phyloP scores from a whole-genome alignment of 2,888 invertebrate species.

The Amphimallon solstitiale region DNA sequence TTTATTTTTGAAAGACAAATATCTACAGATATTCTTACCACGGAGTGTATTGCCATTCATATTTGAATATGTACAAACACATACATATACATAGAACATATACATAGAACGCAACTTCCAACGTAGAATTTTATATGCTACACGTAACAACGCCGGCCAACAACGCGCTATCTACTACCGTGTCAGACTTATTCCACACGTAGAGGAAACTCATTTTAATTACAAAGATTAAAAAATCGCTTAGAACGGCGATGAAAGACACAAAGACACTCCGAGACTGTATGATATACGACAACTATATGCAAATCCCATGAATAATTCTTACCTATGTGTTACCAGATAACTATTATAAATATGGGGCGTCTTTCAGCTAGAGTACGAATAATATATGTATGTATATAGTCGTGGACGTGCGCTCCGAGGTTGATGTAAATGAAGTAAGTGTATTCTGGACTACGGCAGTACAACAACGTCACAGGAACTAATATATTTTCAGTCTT shows the following conservation, averaged over 20 bases:
- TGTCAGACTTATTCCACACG: constrained; percentile 27
- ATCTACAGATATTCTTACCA: no score
- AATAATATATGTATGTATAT: constrained; percentile 19
- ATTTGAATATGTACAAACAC: no score
- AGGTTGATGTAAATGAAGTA: constrained; percentile 46
- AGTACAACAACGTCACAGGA: constrained; percentile 51
- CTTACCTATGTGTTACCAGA: constrained; percentile 60
- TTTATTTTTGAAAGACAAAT: no score
- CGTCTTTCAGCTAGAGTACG: constrained; percentile 36
- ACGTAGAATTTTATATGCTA: no score
- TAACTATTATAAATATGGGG: constrained; percentile 59
- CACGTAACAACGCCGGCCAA: no score
- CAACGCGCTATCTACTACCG: no score
- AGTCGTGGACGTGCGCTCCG: constrained; percentile 26
- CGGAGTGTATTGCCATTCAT: no score
- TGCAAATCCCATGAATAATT: constrained; percentile 61
- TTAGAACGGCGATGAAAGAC: constrained; percentile 59
- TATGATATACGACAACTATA: constrained; percentile 58
- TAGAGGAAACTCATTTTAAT: constrained; percentile 63
- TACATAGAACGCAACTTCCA: no score
- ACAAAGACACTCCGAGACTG: constrained; percentile 51
- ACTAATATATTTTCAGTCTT: constrained; percentile 63
- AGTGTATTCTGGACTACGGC: constrained; percentile 43
- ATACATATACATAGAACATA: no score
- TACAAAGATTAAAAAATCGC: constrained; percentile 63